A percentile compares a stretch with the other conserved stretches of the same genome.
These are phyloP conservation scores for Perca schrenkii DNA, from an alignment of 2,113 vertebrate genomes.

Conservation along the genomic window DNA sequence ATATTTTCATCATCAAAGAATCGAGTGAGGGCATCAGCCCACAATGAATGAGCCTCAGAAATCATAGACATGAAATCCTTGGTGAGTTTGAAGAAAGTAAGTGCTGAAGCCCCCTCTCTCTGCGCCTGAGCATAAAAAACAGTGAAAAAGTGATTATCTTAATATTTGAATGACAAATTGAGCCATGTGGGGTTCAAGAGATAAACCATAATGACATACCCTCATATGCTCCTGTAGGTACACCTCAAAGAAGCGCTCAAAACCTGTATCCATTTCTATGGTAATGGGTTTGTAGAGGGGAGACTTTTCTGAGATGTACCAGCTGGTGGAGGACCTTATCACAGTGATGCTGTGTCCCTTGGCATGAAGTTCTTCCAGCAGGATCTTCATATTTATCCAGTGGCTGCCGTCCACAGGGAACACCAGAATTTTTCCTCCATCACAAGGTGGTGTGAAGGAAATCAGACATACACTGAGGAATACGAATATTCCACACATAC, in stretches of 20 bases:
- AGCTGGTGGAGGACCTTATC: slow-evolving; percentile 72
- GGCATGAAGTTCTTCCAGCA: slow-evolving; percentile 78
- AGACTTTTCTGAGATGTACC: slow-evolving; percentile 77
- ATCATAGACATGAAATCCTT: slow-evolving; percentile 51
- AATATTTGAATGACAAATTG: background rate
- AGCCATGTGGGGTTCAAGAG: background rate
- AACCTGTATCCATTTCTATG: background rate
- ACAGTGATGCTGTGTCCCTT: slow-evolving; percentile 84
- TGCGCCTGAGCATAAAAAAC: slow-evolving; percentile 44
- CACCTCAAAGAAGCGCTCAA: slow-evolving; percentile 65
- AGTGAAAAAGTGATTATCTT: background rate
- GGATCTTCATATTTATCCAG: slow-evolving; percentile 83
- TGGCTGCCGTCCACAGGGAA: slow-evolving; percentile 82
- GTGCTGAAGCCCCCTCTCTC: slow-evolving; percentile 10
- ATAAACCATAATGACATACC: slow-evolving; percentile 8
- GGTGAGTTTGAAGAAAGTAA: slow-evolving; percentile 59
- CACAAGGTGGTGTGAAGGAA: slow-evolving; percentile 47
- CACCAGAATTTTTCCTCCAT: slow-evolving; percentile 79
- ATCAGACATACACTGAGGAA: slow-evolving; percentile 54
- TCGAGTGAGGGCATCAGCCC: slow-evolving; percentile 13
- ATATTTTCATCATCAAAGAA: slow-evolving; percentile 61
- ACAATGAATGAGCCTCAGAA: background rate
- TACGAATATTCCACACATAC: slow-evolving; percentile 3
- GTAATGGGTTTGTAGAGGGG: slow-evolving; percentile 66
- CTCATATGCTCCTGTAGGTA: slow-evolving; percentile 52